These are phyloP conservation scores for Brenthis daphne DNA, from an alignment of 2,888 invertebrate genomes.

Conservation along the genomic window DNA sequence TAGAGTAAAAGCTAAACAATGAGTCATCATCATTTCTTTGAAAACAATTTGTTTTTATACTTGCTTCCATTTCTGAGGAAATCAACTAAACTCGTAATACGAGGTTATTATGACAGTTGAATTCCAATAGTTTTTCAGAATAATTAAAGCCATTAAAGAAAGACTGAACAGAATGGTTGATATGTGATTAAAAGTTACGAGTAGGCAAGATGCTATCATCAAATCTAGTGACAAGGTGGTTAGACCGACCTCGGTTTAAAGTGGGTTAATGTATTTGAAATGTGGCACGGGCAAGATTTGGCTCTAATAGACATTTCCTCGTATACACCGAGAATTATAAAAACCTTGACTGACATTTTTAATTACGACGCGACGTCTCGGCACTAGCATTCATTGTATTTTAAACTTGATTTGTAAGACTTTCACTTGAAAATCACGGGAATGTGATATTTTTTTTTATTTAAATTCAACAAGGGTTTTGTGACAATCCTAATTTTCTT, in stretches of 20 bases:
- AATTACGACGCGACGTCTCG: slow-evolving; percentile 40
- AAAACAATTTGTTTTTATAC: slow-evolving; percentile 9
- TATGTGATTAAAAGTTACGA: slow-evolving; percentile 25
- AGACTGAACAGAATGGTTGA: slow-evolving; percentile 4
- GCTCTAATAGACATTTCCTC: slow-evolving; percentile 46
- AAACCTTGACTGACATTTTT: slow-evolving; percentile 64
- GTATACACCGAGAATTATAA: slow-evolving; percentile 47
- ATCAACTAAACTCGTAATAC: neutral
- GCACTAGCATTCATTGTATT: slow-evolving; percentile 46
- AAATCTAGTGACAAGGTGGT: slow-evolving; percentile 58
- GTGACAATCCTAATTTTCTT: too few species aligned
- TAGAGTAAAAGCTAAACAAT: slow-evolving; percentile 2
- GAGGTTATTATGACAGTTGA: neutral
- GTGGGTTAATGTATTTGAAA: slow-evolving; percentile 72
- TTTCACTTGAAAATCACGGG: too few species aligned
- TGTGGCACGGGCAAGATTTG: slow-evolving; percentile 66
- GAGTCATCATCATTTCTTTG: slow-evolving; percentile 12
- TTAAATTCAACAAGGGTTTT: too few species aligned
- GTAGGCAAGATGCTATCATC: slow-evolving; percentile 42
- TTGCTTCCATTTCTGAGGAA: slow-evolving; percentile 13
- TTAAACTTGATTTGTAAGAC: too few species aligned
- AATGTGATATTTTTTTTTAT: too few species aligned
- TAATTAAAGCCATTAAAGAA: too few species aligned
- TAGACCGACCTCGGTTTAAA: slow-evolving; percentile 62
- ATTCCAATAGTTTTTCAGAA: slow-evolving; percentile 6